These are phyloP conservation scores for Myotis planiceps DNA, from an alignment of 2,797 vertebrate genomes.

Conservation along the genomic window DNA sequence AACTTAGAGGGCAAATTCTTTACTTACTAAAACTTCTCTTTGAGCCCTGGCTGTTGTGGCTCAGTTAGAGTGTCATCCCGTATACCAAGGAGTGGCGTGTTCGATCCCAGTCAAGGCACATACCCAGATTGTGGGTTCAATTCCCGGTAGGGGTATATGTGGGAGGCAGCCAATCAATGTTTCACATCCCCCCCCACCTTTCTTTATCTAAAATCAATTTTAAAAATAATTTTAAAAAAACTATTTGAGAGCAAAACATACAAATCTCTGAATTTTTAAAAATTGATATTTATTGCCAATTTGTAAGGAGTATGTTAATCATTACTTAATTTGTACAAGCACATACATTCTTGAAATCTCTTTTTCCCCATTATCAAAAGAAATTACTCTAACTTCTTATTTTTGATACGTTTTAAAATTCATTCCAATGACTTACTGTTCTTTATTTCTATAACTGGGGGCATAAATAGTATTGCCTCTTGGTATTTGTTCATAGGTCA, in stretches of 20 bases:
- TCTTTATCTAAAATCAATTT: neutral
- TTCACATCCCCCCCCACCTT: neutral
- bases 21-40: neutral
- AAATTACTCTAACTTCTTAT: neutral
- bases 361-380: neutral
- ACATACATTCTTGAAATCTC: neutral
- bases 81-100: neutral
- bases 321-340: neutral
- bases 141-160: neutral
- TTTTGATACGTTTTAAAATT: neutral
- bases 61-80: neutral
- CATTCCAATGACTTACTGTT: neutral
- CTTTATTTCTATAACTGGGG: neutral
- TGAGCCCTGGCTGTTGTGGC: neutral
- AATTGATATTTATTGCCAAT: neutral
- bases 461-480: neutral
- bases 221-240: neutral
- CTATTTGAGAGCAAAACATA: neutral
- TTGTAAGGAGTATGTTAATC: neutral
- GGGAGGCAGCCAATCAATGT: neutral
- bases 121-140: neutral
- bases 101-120: neutral
- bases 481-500: neutral
- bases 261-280: neutral
- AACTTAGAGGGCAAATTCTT: neutral